Base-by-base conservation (phyloP, 1,140 invertebrate species). In the Uloborus diversus region DNA sequence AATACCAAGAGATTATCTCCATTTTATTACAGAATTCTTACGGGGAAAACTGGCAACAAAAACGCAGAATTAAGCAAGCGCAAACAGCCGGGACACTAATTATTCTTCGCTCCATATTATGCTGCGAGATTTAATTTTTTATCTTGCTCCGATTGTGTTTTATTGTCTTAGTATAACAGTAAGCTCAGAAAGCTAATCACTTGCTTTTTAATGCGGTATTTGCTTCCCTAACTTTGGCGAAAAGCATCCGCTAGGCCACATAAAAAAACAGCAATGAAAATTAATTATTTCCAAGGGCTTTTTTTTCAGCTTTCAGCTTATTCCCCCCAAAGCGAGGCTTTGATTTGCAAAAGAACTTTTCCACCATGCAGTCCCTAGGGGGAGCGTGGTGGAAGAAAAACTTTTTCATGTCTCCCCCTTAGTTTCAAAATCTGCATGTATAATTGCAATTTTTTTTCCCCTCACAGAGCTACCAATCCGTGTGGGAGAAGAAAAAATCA, bases 361-460 rank as follows among this genome's bases (percentile, higher is more conserved):
- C n/a, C n/a, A n/a, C n/a, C n/a, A n/a, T n/a, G n/a, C n/a, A n/a
- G n/a, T n/a, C n/a, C n/a, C n/a, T n/a, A n/a, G n/a, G n/a, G n/a
- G n/a, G n/a, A n/a, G n/a, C n/a, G n/a, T n/a, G n/a, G n/a, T n/a
- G n/a, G n/a, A n/a, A n/a, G n/a, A n/a, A n/a, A n/a, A n/a, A n/a
- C n/a, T n/a, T n/a, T n/a, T n/a, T n/a, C n/a, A n/a, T n/a, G n/a
- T n/a, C n/a, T 17, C 32, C 37, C 42, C 64, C 64, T 42, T 42
- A 49, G 64, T 71, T 59, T 59, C 35, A 49, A 73, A 73, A 73
- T 73, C 61, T 73, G 70, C 70, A 73, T 73, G 70, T 73, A 73
- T 73, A 73, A 73, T 73, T 73, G 70, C 35, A 32, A 62, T 20
- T 32, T 17, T 35, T 35, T 71, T 56, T 71, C 37, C n/a, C n/a